These are phyloP conservation scores for Yponomeuta plumbellus DNA, from an alignment of 2,888 invertebrate genomes.

Conservation along the genomic window DNA sequence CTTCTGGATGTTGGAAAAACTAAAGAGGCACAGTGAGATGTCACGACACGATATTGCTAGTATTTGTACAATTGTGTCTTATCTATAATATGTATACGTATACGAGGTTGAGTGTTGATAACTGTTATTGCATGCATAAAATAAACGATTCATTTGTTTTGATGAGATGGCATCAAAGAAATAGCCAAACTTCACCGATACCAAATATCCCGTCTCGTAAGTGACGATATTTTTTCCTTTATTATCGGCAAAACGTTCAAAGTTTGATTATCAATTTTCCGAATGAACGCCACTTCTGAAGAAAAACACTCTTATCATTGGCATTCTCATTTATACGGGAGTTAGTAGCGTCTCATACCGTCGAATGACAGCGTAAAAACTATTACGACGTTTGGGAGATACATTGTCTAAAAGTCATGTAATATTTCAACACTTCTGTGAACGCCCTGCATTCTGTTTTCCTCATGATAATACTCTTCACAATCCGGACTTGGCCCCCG, in stretches of 20 bases:
- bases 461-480: too few species aligned
- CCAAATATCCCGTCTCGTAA: background rate
- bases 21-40: too few species aligned
- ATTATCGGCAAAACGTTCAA: conserved; percentile 23
- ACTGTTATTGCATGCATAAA: background rate
- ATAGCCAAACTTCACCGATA: background rate
- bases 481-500: too few species aligned
- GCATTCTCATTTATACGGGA: conserved; percentile 7
- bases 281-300: background rate
- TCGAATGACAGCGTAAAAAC: background rate
- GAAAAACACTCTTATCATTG: conserved; percentile 16
- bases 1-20: too few species aligned
- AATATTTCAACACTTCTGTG: too few species aligned
- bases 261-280: conserved; percentile 27
- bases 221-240: conserved; percentile 17
- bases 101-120: too few species aligned
- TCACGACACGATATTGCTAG: too few species aligned
- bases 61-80: too few species aligned
- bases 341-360: background rate
- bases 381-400: background rate
- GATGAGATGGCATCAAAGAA: background rate
- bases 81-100: too few species aligned
- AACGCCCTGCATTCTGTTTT: too few species aligned
- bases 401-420: too few species aligned
- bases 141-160: background rate